These are phyloP conservation scores for Philaenus spumarius DNA, from an alignment of 1,140 invertebrate genomes.

Conservation along the genomic window DNA sequence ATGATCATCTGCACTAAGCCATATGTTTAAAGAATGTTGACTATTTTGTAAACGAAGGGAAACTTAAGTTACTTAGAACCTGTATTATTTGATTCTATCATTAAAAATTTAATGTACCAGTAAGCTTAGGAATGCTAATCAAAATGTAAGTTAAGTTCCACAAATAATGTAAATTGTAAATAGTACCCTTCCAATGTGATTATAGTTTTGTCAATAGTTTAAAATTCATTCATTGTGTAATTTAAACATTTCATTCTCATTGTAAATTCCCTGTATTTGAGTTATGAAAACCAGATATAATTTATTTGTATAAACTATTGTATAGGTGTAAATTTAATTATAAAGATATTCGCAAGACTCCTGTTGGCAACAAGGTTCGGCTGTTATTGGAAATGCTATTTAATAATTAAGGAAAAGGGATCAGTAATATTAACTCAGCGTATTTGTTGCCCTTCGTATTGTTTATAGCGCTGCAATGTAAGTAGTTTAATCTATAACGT, in stretches of 20 bases:
- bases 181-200: not conserved
- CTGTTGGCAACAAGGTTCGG: not conserved
- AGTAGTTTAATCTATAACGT: not conserved
- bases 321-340: slow-evolving; percentile 12
- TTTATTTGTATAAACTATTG: slow-evolving; percentile 3
- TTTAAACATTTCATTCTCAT: not conserved
- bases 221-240: not conserved
- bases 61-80: not conserved
- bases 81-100: not conserved
- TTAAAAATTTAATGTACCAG: no score
- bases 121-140: not conserved
- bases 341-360: not conserved
- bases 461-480: no score
- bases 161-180: not conserved
- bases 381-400: slow-evolving; percentile 5
- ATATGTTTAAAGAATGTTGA: no score
- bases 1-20: no score
- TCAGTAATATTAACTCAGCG: not conserved
- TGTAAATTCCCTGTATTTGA: slow-evolving; percentile 1
- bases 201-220: slow-evolving; percentile 2
- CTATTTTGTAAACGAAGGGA: no score
- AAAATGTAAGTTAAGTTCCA: not conserved
- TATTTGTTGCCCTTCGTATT: not conserved
- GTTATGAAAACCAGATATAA: not conserved
- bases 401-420: slow-evolving; percentile 8